phyloP scores from a whole-genome alignment of 1,140 invertebrate genomes.

The Rhyacophila brunnea region DNA sequence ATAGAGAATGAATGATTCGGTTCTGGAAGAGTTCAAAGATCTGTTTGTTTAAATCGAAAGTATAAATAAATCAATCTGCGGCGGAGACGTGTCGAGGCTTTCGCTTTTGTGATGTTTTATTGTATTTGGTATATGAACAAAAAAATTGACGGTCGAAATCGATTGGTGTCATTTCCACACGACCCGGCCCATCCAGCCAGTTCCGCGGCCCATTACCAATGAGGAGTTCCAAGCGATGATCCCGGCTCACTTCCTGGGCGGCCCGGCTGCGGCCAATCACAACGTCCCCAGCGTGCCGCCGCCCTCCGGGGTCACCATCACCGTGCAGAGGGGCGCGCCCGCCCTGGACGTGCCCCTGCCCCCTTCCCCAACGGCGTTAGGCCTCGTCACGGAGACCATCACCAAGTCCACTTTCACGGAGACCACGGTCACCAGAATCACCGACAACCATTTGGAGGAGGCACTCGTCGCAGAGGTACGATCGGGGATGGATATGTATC shows the following conservation, averaged over 20 bases:
- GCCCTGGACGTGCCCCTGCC: constrained; percentile 63
- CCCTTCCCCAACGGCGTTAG: constrained; percentile 77
- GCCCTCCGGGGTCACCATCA: constrained; percentile 48
- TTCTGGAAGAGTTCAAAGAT: too few species aligned
- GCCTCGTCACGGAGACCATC: constrained; percentile 87
- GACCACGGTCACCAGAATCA: constrained; percentile 88
- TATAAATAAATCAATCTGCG: too few species aligned
- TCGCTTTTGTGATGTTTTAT: not conserved
- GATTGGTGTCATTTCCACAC: not conserved
- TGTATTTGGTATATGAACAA: not conserved
- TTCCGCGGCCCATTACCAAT: constrained; percentile 81
- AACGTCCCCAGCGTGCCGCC: constrained; percentile 33
- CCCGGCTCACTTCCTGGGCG: constrained; percentile 79
- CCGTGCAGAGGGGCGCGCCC: constrained; percentile 54
- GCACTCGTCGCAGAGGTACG: constrained; percentile 84
- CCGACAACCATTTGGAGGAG: constrained; percentile 81
- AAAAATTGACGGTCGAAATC: not conserved
- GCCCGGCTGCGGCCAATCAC: constrained; percentile 32
- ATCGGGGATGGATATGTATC: too few species aligned
- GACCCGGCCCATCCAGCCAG: constrained; percentile 46
- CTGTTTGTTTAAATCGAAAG: too few species aligned
- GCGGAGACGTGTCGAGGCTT: too few species aligned
- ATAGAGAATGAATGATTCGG: too few species aligned
- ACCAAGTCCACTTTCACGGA: constrained; percentile 93
- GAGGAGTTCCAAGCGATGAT: constrained; percentile 93